Conservation (phyloP, 2,888 invertebrate species). For the Craniophora ligustri region DNA sequence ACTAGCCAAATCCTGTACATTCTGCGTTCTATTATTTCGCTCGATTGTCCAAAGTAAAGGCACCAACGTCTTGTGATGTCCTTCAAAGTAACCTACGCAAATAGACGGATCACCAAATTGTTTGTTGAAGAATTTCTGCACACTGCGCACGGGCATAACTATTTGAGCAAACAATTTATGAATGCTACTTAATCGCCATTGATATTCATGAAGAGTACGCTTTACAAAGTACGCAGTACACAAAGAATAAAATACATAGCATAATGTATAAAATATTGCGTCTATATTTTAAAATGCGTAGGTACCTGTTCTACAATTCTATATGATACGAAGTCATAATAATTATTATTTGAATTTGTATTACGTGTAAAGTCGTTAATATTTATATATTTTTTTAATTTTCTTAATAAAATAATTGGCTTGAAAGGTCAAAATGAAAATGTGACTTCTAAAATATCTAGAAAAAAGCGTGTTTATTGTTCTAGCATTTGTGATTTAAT, state of each 20-base stretch:
- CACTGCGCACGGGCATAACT: constrained; percentile 25
- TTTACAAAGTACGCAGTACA: constrained; percentile 29
- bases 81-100: constrained; percentile 36
- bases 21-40: too few relatives aligned
- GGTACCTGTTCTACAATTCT: neutral
- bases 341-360: too few relatives aligned
- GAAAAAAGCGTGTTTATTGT: too few relatives aligned
- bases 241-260: constrained; percentile 27
- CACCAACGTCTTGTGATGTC: constrained; percentile 4
- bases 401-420: too few relatives aligned
- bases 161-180: constrained; percentile 48
- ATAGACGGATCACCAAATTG: constrained; percentile 28
- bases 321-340: neutral
- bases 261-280: constrained; percentile 1
- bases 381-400: too few relatives aligned
- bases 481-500: too few relatives aligned
- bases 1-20: too few relatives aligned
- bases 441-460: too few relatives aligned
- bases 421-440: too few relatives aligned
- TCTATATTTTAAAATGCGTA: neutral
- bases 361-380: too few relatives aligned
- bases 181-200: constrained; percentile 43
- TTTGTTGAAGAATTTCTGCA: constrained; percentile 26
- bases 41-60: too few relatives aligned
- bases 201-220: constrained; percentile 42